Evolutionary conservation across 2,113 vertebrate species (phyloP), one percentile per base, ranked within the genome.

Genomic region (Ascaphus truei): DNA sequence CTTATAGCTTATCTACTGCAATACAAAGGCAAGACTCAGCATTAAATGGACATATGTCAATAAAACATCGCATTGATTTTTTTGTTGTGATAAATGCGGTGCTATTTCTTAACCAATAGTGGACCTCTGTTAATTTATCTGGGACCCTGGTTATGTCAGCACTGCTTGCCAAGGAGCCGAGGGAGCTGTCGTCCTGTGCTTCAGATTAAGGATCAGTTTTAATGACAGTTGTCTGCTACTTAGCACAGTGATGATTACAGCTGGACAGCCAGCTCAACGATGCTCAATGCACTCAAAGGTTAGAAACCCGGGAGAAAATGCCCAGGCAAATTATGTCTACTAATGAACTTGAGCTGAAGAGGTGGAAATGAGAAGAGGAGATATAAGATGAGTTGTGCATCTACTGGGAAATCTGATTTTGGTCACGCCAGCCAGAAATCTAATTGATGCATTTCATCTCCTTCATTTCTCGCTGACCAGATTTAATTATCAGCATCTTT

Each of bases 371-470:
- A 16, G 47, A 52, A 23, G 33, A 37, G 43, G 31, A 57, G n/a
- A n/a, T n/a, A n/a, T 43, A 34, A 47, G 26, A 68, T 48, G 65
- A 68, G 43, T 18, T 34, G 15, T 6, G n/a, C 30, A 51, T 60
- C 66, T 60, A 60, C 56, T 60, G 66, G 66, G 66, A 69, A 69
- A 69, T 69, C 33, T 60, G 11, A 9, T 6, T 23, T 27, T 13
- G 56, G 56, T 69, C 66, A 69, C 66, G 45, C 20, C 22, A 36
- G 43, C 30, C 33, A 51, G 43, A 48, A 51, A 51, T 16, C 20
- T 50, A 68, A 68, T 68, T 68, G 66, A 68, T 59, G 55, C 10
- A 27, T 68, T 50, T 50, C 30, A 58, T 58, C 37, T 36, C 3
- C 48, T 25, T 59, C 43, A 16, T 53, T 58, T 48, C 30, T 58